phyloP scores from a whole-genome alignment of 2,888 invertebrate genomes.

The Cheilosia grossa region DNA sequence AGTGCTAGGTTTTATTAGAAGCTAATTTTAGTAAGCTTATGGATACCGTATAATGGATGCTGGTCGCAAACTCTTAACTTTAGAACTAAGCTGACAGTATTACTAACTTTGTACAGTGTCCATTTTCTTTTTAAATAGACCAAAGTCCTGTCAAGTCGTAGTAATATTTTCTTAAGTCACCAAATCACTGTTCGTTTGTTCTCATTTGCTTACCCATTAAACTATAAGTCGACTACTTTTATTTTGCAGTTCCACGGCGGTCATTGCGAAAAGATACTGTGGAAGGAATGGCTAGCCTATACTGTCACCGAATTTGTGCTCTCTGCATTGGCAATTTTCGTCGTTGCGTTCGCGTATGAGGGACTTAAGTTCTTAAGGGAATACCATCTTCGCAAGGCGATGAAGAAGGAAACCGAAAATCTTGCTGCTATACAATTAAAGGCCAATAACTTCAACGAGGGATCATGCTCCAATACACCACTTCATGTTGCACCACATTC shows the following conservation, averaged over 20 bases:
- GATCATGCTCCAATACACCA: constrained; percentile 77
- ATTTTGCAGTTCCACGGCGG: constrained; percentile 89
- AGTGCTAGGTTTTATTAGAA: too few species aligned
- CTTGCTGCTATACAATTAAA: constrained; percentile 76
- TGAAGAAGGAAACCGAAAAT: constrained; percentile 76
- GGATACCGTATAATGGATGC: too few species aligned
- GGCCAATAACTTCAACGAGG: constrained; percentile 42
- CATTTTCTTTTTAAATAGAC: too few species aligned
- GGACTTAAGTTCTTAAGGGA: constrained; percentile 93
- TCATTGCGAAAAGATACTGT: constrained; percentile 90
- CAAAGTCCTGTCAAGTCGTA: too few species aligned
- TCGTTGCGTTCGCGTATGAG: constrained; percentile 96
- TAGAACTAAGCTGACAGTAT: too few species aligned
- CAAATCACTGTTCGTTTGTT: background rate
- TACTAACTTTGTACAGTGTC: too few species aligned
- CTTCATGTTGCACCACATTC: constrained; percentile 74
- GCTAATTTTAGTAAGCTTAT: too few species aligned
- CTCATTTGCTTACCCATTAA: background rate
- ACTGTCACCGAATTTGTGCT: constrained; percentile 91
- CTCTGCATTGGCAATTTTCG: constrained; percentile 94
- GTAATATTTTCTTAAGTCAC: too few species aligned
- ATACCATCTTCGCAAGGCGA: constrained; percentile 77
- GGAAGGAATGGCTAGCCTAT: constrained; percentile 90
- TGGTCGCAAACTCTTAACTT: too few species aligned
- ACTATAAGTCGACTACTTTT: background rate